Evolutionary conservation across 2,888 invertebrate genomes (phyloP).

Genomic region (Drosophila mettleri): DNA sequence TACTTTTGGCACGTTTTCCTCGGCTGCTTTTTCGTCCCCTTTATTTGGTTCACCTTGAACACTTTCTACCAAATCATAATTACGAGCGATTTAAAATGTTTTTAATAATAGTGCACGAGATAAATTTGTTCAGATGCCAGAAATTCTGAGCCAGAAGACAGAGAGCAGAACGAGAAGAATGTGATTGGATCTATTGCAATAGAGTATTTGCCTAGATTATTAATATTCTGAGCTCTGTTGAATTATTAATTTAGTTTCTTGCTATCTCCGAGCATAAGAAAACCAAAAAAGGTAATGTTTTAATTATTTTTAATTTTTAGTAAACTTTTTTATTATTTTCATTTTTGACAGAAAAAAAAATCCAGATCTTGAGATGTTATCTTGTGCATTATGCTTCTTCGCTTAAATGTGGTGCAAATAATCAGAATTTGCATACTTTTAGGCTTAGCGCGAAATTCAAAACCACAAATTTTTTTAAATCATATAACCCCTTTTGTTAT

Average conservation of each 20-base stretch:
- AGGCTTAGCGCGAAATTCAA: background rate
- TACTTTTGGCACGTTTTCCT: background rate
- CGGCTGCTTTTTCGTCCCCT: background rate
- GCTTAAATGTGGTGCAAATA: background rate
- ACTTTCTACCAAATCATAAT: background rate
- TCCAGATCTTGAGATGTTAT: background rate
- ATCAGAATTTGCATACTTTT: background rate
- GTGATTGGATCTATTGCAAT: background rate
- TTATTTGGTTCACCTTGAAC: background rate
- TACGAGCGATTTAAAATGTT: no score
- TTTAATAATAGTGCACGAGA: no score
- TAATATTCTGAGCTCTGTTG: no score
- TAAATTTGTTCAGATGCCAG: background rate
- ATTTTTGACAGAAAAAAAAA: no score
- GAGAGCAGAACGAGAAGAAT: background rate
- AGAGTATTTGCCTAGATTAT: background rate
- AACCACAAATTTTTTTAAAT: no score
- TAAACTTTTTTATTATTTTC: no score
- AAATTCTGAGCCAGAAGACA: background rate
- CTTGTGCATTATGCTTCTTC: background rate
- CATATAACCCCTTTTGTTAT: no score
- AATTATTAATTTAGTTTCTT: background rate
- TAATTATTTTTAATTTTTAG: no score
- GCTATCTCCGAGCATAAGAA: background rate
- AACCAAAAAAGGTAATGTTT: no score